Evolutionary conservation across 2,113 vertebrate genomes (phyloP).

Genomic region (Tinamus guttatus): DNA sequence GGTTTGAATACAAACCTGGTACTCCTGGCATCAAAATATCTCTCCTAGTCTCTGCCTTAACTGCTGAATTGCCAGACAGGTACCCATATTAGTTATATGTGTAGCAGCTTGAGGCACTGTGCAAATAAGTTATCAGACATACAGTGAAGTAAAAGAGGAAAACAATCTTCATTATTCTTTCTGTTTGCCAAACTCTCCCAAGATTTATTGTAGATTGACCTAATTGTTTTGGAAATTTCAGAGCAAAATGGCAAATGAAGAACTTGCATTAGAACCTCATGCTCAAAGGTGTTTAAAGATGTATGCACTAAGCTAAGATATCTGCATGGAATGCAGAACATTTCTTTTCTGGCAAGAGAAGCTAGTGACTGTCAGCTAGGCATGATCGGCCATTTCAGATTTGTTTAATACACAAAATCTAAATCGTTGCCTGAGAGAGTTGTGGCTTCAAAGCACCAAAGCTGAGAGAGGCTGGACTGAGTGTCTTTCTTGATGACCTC

Average conservation of each 20-base stretch:
- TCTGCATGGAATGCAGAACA: not conserved
- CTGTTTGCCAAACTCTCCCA: not conserved
- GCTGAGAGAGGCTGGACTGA: not conserved
- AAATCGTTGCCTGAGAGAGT: no score
- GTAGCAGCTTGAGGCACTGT: not conserved
- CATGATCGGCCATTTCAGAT: not conserved
- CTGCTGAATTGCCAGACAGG: not conserved
- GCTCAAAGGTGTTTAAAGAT: not conserved
- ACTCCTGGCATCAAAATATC: not conserved
- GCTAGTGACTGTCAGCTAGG: not conserved
- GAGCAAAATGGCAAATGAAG: not conserved
- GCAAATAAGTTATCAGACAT: not conserved
- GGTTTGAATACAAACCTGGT: not conserved
- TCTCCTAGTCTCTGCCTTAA: not conserved
- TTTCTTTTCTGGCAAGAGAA: not conserved
- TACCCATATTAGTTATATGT: not conserved
- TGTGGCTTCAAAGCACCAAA: not conserved
- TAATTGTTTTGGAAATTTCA: not conserved
- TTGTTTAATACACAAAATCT: not conserved
- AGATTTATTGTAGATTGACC: not conserved
- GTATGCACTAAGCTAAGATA: not conserved
- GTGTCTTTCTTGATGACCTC: not conserved
- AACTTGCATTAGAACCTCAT: not conserved
- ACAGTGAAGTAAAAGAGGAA: not conserved
- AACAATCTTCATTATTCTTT: not conserved